These are phyloP conservation scores for Myrmecophaga tridactyla DNA, from an alignment of 2,113 vertebrate species.

Conservation along the genomic window DNA sequence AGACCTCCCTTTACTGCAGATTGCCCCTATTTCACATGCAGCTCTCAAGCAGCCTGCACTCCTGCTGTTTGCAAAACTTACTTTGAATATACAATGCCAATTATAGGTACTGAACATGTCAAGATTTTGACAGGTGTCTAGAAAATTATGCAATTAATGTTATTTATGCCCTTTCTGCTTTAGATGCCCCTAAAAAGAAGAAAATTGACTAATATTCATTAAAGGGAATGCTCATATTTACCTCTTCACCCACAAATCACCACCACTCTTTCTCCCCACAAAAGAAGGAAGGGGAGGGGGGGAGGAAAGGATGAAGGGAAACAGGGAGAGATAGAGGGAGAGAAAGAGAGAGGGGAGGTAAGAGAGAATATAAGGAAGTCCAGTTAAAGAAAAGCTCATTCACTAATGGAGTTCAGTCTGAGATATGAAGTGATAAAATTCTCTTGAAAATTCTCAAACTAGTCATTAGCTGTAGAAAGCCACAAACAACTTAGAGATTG, in stretches of 20 bases:
- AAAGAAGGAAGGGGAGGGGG: not conserved
- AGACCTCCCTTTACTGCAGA: conserved; percentile 56
- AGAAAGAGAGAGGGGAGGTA: not conserved
- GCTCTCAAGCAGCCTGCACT: conserved; percentile 46
- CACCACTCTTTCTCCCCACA: not conserved
- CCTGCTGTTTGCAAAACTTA: conserved; percentile 71
- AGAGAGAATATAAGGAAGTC: not conserved
- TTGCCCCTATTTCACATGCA: conserved; percentile 61
- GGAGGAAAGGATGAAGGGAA: not conserved
- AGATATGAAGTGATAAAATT: conserved; percentile 26
- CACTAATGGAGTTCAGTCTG: not conserved
- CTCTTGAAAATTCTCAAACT: not conserved
- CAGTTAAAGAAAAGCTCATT: not conserved
- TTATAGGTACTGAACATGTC: conserved; percentile 63
- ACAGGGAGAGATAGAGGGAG: not conserved
- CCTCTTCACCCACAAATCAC: not conserved
- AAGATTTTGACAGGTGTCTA: conserved; percentile 75
- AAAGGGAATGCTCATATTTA: conserved; percentile 33
- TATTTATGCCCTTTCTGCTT: conserved; percentile 74
- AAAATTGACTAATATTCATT: conserved; percentile 53
- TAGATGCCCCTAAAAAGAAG: conserved; percentile 72
- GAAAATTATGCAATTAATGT: conserved; percentile 76
- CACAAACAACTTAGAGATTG: conserved; percentile 26
- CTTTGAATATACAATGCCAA: conserved; percentile 74
- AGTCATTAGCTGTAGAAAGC: conserved; percentile 60